Conservation (phyloP, 2,888 invertebrate species). For the Frankliniella intonsa region DNA sequence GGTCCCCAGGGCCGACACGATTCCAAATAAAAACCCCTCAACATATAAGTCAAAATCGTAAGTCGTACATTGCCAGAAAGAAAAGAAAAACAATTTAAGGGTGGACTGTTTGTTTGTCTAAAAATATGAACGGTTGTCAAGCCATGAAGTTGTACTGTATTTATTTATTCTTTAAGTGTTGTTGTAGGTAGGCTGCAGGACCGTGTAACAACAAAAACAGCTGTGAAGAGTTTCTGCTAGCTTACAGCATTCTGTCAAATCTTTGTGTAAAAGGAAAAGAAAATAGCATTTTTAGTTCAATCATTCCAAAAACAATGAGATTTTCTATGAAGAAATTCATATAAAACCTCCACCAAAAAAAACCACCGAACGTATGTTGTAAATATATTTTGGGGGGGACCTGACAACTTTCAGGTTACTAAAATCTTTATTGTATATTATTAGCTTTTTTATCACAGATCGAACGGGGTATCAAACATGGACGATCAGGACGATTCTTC, state of each 20-base stretch:
- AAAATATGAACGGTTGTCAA: neutral
- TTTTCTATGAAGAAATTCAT: neutral
- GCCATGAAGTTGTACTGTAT: neutral
- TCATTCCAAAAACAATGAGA: neutral
- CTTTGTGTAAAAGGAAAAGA: neutral
- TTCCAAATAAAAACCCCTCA: no score
- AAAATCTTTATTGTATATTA: neutral
- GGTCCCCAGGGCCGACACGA: no score
- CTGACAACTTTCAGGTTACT: neutral
- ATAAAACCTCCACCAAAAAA: neutral
- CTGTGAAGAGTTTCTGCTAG: neutral
- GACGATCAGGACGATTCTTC: neutral
- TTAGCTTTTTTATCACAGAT: neutral
- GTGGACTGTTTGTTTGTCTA: neutral
- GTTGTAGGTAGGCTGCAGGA: neutral
- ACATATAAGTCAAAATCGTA: no score
- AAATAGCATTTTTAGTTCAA: no score
- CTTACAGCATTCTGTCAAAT: neutral
- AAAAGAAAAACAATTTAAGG: neutral
- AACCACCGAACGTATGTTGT: neutral
- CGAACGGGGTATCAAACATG: neutral
- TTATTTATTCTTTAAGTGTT: neutral
- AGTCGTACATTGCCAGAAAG: neutral
- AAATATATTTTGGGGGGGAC: neutral
- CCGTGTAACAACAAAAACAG: neutral